Percentiles rank a stretch among this genome's conserved stretches.
phyloP scores from a whole-genome alignment of 2,888 invertebrate genomes.

The Magallana nippona region DNA sequence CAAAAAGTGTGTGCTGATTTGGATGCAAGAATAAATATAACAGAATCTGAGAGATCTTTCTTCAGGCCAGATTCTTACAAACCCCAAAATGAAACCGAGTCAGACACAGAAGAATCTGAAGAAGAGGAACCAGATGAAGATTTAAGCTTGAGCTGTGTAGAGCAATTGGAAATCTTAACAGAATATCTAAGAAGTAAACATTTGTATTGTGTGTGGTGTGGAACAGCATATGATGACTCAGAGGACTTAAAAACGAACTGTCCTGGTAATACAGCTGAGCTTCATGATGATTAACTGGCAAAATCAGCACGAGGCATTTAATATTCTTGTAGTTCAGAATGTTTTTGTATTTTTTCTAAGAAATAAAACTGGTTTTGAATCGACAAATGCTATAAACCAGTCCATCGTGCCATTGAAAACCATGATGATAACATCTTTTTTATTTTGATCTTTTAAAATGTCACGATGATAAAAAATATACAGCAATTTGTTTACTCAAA shows the following conservation, averaged over 20 bases:
- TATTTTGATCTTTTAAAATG: too few relatives aligned
- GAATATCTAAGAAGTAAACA: constrained; percentile 86
- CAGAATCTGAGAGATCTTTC: constrained; percentile 13
- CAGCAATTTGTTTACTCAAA: too few relatives aligned
- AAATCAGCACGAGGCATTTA: too few relatives aligned
- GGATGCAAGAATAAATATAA: constrained; percentile 77
- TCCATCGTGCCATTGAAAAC: too few relatives aligned
- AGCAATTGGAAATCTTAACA: constrained; percentile 84
- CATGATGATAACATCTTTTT: too few relatives aligned
- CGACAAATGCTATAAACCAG: too few relatives aligned
- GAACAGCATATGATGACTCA: constrained; percentile 84
- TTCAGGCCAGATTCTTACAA: constrained; percentile 10
- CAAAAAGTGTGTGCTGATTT: constrained; percentile 84
- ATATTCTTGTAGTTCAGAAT: too few relatives aligned
- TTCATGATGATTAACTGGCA: constrained; percentile 67
- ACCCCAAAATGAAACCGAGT: constrained; percentile 34
- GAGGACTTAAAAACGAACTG: constrained; percentile 72
- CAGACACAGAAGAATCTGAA: constrained; percentile 38
- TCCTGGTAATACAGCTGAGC: constrained; percentile 75
- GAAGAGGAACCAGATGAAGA: constrained; percentile 43
- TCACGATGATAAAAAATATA: too few relatives aligned
- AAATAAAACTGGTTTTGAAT: too few relatives aligned
- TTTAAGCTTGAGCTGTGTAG: constrained; percentile 65
- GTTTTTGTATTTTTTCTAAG: too few relatives aligned
- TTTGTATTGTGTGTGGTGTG: constrained; percentile 91